Base-by-base conservation (phyloP, 2,888 invertebrate species). In the Ennomos fuscantarius region DNA sequence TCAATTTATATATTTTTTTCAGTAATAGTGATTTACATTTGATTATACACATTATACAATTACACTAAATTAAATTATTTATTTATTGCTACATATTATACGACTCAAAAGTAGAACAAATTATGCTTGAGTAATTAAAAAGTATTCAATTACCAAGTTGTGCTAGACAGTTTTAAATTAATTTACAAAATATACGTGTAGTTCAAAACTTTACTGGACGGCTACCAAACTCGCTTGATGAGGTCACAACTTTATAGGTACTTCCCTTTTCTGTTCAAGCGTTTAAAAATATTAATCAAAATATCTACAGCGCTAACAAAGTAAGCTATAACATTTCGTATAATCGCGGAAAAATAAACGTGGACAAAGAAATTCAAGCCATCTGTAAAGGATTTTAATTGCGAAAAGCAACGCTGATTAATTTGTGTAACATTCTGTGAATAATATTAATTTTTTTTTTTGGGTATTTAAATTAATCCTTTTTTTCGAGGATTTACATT, bases 111-210 rank as follows among this genome's bases (percentile, higher is more conserved):
- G 15, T 6, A 24, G 24, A 24, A 24, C 24, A 61, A 56, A 60
- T 46, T 39, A 55, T 44, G 45, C 52, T 35, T 47, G 45, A 47
- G 37, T 56, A 47, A 50, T 59, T 63, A 63, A 61, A 57, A 57
- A 60, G 42, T 55, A 61, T 61, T 71, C 62, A 68, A 65, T 52
- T 61, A 62, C 70, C 62, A 69, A 74, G 63, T 75, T 76, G 74
- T 69, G 68, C 59, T 54, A 66, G 76, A 79, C 77, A 78, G 72
- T 72, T 83, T 67, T 74, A 78, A 82, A 81, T 81, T 82, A 79
- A 79, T 76, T 73, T 72, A 69, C 70, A 72, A 73, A 79, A 75
- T 73, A 66, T 72, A 44, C 44, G 31, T 43, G 51, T 39, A 76
- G 74, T 71, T 76, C 72, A 61, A 72, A 78, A 81, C 69, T 79